Evolutionary conservation across 2,113 vertebrate species (phyloP).

Genomic region (Rhea americana): DNA sequence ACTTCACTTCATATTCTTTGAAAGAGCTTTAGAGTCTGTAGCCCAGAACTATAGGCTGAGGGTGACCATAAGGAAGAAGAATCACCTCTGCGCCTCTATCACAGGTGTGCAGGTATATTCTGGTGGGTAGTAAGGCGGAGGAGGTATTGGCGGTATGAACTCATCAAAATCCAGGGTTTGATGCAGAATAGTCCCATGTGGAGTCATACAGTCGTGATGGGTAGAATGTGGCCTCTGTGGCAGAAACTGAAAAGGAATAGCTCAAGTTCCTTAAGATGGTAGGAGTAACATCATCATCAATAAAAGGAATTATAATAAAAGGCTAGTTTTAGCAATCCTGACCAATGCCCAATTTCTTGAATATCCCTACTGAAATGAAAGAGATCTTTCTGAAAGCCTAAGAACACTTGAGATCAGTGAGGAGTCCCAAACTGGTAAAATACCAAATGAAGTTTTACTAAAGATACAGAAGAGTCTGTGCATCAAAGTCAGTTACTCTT

Average conservation of each 20-base stretch:
- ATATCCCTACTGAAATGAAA: neutral
- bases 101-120: constrained; percentile 93
- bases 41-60: neutral
- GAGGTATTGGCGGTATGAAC: constrained; percentile 94
- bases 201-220: constrained; percentile 89
- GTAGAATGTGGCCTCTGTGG: constrained; percentile 86
- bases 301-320: neutral
- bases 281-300: neutral
- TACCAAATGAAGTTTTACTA: neutral
- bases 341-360: neutral
- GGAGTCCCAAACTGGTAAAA: neutral
- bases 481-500: neutral
- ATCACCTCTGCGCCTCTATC: constrained; percentile 87
- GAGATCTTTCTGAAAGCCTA: neutral
- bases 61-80: neutral
- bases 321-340: neutral
- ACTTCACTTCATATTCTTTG: neutral
- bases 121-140: constrained; percentile 95
- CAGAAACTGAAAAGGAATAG: constrained; percentile 87
- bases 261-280: neutral
- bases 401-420: neutral
- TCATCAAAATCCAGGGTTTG: constrained; percentile 96
- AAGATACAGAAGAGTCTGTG: neutral
- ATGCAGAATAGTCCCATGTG: constrained; percentile 90
- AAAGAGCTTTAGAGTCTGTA: neutral